Percentiles rank a stretch among this genome's conserved stretches.
Conservation (phyloP, 2,113 vertebrate species). For the Herpailurus yagouaroundi region DNA sequence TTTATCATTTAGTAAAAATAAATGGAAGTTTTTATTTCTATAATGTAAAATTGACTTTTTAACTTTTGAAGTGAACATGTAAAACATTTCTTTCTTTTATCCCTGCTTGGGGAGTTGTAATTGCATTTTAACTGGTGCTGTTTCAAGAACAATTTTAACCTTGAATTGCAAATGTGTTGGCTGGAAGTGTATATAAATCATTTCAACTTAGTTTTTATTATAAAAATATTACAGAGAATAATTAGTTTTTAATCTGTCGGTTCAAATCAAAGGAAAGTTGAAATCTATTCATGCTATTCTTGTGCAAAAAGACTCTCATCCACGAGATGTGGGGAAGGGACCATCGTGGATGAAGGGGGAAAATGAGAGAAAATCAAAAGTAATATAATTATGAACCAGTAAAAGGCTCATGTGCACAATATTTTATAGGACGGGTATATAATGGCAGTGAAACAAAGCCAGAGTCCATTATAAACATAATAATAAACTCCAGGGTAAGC, state of each 20-base stretch:
- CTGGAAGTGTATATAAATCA: slow-evolving; percentile 82
- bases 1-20: slow-evolving; percentile 71
- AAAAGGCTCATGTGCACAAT: slow-evolving; percentile 50
- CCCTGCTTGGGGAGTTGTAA: slow-evolving; percentile 84
- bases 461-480: slow-evolving; percentile 66
- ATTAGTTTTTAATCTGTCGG: slow-evolving; percentile 86
- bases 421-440: slow-evolving; percentile 57
- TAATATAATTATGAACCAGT: slow-evolving; percentile 70
- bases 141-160: slow-evolving; percentile 85
- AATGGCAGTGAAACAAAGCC: slow-evolving; percentile 77
- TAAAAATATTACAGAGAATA: slow-evolving; percentile 84
- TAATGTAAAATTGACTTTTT: slow-evolving; percentile 85
- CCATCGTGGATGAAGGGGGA: slow-evolving; percentile 34
- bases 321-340: slow-evolving; percentile 55
- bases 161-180: slow-evolving; percentile 82
- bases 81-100: slow-evolving; percentile 84
- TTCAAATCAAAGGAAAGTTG: slow-evolving; percentile 75
- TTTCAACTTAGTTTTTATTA: slow-evolving; percentile 84
- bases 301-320: slow-evolving; percentile 45
- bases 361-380: slow-evolving; percentile 69
- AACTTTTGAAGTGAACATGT: slow-evolving; percentile 83
- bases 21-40: slow-evolving; percentile 77
- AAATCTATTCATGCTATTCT: slow-evolving; percentile 69
- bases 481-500: slow-evolving; percentile 56
- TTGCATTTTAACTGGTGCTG: slow-evolving; percentile 84